Evolutionary conservation across 1,140 invertebrate genomes (phyloP).

Genomic region (Ylistrum balloti): DNA sequence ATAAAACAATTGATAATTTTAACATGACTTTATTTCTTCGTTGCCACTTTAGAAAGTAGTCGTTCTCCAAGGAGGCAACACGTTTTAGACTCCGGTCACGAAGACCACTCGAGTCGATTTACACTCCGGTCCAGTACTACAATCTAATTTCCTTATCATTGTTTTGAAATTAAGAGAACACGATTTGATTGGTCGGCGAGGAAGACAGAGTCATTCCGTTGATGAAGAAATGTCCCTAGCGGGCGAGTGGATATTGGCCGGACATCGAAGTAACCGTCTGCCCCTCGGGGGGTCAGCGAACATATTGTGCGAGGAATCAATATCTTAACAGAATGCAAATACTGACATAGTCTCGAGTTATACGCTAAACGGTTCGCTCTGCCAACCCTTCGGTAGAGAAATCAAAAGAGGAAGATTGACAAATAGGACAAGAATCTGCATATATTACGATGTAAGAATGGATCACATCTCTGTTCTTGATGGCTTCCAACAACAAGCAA

Average conservation of each 20-base stretch:
- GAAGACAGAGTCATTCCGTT: constrained; percentile 32
- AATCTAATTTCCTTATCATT: constrained; percentile 40
- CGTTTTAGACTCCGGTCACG: constrained; percentile 21
- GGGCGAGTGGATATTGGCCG: constrained; percentile 4
- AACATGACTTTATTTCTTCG: constrained; percentile 19
- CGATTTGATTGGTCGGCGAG: neutral
- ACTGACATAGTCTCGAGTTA: constrained; percentile 33
- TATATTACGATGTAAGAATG: neutral
- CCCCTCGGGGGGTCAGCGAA: constrained; percentile 22
- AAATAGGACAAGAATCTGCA: constrained; percentile 30
- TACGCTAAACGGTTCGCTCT: constrained; percentile 25
- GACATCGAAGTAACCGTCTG: constrained; percentile 24
- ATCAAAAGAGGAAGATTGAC: constrained; percentile 27
- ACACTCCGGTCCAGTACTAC: neutral
- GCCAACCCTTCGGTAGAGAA: neutral
- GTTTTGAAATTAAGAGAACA: constrained; percentile 40
- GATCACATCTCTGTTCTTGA: neutral
- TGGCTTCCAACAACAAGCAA: neutral
- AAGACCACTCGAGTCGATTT: neutral
- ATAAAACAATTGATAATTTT: constrained; percentile 40
- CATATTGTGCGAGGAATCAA: constrained; percentile 14
- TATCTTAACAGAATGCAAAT: constrained; percentile 15
- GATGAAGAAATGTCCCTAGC: constrained; percentile 32
- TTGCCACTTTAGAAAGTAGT: constrained; percentile 26
- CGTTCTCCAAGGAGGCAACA: constrained; percentile 28